Evolutionary conservation across 1,140 invertebrate species (phyloP), one percentile per base, ranked within the genome.

Genomic region (Meloidogyne hapla): DNA sequence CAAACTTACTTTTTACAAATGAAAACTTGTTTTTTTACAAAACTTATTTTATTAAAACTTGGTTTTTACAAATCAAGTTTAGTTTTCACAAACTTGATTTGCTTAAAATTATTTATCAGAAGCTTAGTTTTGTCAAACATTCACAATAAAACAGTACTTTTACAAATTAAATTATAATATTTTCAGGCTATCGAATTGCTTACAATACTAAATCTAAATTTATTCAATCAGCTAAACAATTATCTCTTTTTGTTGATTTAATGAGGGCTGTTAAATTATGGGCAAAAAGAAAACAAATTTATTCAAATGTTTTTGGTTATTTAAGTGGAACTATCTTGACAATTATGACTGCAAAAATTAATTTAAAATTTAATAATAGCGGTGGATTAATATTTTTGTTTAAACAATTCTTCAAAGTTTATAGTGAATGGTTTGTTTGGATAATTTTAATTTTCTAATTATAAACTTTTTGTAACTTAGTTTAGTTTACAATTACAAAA

Each of bases 331-430:
- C 38, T 15, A 61, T 61, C 45, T 45, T 70, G n/a, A 56, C 28
- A 18, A 28, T 70, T 18, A 70, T 70, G 69, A 28, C 40, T 18
- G 69, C 69, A 45, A 70, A 70, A 70, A 70, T 70, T 56, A 56
- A 56, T 70, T 48, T 45, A 10, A 13, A 25, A 25, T 13, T n/a
- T 48, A n/a, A 70, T 18, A 26, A 18, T 13, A 70, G n/a, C 45
- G 69, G 45, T 6, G 45, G 25, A n/a, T 18, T 70, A 2, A 42
- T 2, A 38, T 70, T 18, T 70, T 70, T 70, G n/a, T 45, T 42
- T 9, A 15, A 70, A 70, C 69, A 70, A 70, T 70, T 70, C 45
- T 70, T 45, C 21, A 9, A 25, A 6, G 1, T 70, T 9, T 70
- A 10, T 42, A 56, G 45, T 28, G 61, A 70, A 70, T 70, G 69